phyloP scores from a whole-genome alignment of 2,888 invertebrate genomes.

The Eristalis intricaria region DNA sequence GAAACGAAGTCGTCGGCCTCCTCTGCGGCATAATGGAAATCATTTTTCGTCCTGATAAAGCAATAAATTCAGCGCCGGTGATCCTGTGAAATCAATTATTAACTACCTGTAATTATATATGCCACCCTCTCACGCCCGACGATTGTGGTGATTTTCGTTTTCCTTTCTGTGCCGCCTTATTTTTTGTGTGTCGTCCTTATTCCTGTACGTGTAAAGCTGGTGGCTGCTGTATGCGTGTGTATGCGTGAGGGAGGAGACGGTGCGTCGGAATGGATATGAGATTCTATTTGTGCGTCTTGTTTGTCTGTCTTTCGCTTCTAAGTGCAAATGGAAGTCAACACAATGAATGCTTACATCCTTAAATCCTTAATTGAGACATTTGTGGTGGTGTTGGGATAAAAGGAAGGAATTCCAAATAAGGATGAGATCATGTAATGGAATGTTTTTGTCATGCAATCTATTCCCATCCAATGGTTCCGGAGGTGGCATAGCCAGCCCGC shows the following conservation, averaged over 20 bases:
- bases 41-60: slow-evolving; percentile 70
- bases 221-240: background rate
- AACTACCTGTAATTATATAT: slow-evolving; percentile 67
- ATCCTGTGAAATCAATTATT: slow-evolving; percentile 66
- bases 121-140: background rate
- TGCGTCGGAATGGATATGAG: slow-evolving; percentile 43
- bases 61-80: slow-evolving; percentile 50
- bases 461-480: slow-evolving; percentile 1
- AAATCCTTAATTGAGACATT: slow-evolving; percentile 63
- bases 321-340: slow-evolving; percentile 66
- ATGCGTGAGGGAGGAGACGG: background rate
- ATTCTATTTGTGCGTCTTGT: slow-evolving; percentile 55
- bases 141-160: slow-evolving; percentile 15
- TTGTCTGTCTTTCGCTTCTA: slow-evolving; percentile 48
- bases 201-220: background rate
- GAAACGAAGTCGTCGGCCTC: background rate
- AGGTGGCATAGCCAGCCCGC: slow-evolving; percentile 34
- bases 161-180: background rate
- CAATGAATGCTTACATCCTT: slow-evolving; percentile 64
- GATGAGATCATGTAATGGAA: slow-evolving; percentile 68
- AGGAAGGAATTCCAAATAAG: slow-evolving; percentile 39
- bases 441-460: slow-evolving; percentile 70
- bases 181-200: background rate
- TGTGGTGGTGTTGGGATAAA: slow-evolving; percentile 10
- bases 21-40: slow-evolving; percentile 40